Evolutionary conservation across 92 coral and sea anemone genomes (phyloP), one percentile per base, ranked within the genome.

Genomic region (Zoanthus solanderi): DNA sequence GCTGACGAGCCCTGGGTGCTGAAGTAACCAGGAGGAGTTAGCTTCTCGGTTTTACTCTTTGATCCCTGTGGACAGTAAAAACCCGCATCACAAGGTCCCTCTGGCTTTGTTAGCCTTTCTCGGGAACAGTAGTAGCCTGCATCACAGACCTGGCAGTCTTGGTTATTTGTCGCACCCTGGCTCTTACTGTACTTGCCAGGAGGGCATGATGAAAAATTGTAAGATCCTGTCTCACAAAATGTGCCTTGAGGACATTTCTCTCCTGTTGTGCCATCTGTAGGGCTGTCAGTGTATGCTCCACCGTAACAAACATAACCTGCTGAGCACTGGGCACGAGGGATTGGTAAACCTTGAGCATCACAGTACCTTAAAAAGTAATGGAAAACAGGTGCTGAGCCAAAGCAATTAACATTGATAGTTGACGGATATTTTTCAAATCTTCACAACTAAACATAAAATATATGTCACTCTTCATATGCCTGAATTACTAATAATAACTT

Each of bases 191-290:
- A 97, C 29, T 98, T 96, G 0, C 99, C 99, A 48, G 92, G 92
- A 8, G 92, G 94, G 83, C 99, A 97, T 11, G 99, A 92, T 80
- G 93, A 94, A 67, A 92, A 95, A 84, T 95, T 91, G 87, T 82
- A 96, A 9, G 99, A 96, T 3, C 99, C 99, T 14, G 94, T 87
- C 18, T 88, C 94, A 65, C 99, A 96, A 78, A 96, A 96, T 45
- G 98, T 95, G 54, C 99, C 99, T 50, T 88, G 91, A 16, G 99
- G 99, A 47, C 99, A 96, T 61, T 95, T 92, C 79, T 89, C 88
- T n/a, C 99, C 99, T 79, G 99, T 96, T 42, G 30, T 78, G 46
- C 99, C 98, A 81, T 96, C 99, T n/a, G 92, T 95, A 9, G 99
- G 99, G 3, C 96, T 93, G 42, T 93, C 92, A 28, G 96, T 96